These are phyloP conservation scores for Apamea crenata DNA, from an alignment of 2,888 invertebrate genomes.

Conservation along the genomic window DNA sequence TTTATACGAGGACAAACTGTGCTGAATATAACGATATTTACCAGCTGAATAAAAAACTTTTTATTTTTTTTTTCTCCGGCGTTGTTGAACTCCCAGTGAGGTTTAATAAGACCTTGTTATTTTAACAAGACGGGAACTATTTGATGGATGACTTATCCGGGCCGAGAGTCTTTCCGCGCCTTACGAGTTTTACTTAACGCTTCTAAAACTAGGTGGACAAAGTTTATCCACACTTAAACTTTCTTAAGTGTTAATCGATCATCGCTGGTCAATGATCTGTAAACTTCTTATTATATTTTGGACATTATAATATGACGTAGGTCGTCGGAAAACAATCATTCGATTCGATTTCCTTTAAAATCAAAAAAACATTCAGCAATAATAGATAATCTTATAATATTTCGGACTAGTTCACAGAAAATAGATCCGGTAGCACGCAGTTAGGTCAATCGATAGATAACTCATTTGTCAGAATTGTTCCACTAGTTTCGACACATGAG, in stretches of 20 bases:
- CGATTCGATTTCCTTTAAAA: background rate
- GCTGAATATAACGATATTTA: conserved; percentile 43
- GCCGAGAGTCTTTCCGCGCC: conserved; percentile 76
- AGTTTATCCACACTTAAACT: conserved; percentile 82
- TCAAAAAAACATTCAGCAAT: conserved; percentile 16
- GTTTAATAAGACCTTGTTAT: conserved; percentile 75
- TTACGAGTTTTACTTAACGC: conserved; percentile 83
- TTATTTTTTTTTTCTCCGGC: conserved; percentile 51
- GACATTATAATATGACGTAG: conserved; percentile 1
- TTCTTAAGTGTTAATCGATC: conserved; percentile 84
- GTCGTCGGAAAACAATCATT: background rate
- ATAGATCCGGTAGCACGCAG: conserved; percentile 18
- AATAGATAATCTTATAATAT: conserved; percentile 14
- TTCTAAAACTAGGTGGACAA: conserved; percentile 79
- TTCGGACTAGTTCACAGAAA: conserved; percentile 5
- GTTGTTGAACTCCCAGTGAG: conserved; percentile 58
- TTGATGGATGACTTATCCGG: conserved; percentile 84
- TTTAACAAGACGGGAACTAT: conserved; percentile 78
- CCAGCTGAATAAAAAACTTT: conserved; percentile 50
- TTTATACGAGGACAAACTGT: conserved; percentile 9
- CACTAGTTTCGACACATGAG: conserved; percentile 21
- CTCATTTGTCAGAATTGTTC: conserved; percentile 51
- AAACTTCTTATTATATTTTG: conserved; percentile 67
- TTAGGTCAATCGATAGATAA: conserved; percentile 42
- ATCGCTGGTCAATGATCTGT: conserved; percentile 82